A percentile compares a stretch with the other conserved stretches of the same genome.
These are phyloP conservation scores for Sinocyclocheilus anshuiensis DNA, from an alignment of 2,113 vertebrate species.

Conservation along the genomic window DNA sequence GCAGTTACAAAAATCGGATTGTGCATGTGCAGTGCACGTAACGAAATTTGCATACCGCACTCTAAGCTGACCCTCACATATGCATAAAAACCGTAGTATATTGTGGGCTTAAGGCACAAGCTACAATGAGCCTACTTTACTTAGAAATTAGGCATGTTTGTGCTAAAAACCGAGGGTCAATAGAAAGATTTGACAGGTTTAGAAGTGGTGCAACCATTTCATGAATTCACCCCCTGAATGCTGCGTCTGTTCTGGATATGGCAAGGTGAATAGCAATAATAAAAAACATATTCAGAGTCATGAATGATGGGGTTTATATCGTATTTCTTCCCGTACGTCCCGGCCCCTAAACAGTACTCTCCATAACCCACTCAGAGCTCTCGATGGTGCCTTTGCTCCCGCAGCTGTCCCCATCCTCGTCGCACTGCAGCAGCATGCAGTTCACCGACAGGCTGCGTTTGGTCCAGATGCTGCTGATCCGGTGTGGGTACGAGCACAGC, in stretches of 20 bases:
- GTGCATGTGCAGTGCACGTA: no score
- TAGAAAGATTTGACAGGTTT: not conserved
- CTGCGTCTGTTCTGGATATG: not conserved
- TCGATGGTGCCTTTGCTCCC: constrained; percentile 84
- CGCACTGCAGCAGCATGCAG: constrained; percentile 92
- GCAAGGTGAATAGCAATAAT: constrained; percentile 15
- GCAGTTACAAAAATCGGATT: no score
- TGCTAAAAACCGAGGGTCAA: not conserved
- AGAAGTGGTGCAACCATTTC: not conserved
- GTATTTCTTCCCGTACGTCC: not conserved
- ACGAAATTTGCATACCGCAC: not conserved
- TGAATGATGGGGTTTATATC: not conserved
- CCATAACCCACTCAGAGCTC: constrained; percentile 97
- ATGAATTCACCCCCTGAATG: not conserved
- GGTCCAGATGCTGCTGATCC: constrained; percentile 96
- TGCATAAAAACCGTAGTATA: not conserved
- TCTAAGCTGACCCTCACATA: not conserved
- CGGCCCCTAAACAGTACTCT: constrained; percentile 89
- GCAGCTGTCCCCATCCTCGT: constrained; percentile 82
- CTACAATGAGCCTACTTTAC: not conserved
- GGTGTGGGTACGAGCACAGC: constrained; percentile 84
- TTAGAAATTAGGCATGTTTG: not conserved
- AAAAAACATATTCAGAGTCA: not conserved
- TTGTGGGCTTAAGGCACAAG: not conserved
- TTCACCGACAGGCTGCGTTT: constrained; percentile 97